Base-by-base conservation (phyloP, 2,888 invertebrate species). In the Lypha dubia region DNA sequence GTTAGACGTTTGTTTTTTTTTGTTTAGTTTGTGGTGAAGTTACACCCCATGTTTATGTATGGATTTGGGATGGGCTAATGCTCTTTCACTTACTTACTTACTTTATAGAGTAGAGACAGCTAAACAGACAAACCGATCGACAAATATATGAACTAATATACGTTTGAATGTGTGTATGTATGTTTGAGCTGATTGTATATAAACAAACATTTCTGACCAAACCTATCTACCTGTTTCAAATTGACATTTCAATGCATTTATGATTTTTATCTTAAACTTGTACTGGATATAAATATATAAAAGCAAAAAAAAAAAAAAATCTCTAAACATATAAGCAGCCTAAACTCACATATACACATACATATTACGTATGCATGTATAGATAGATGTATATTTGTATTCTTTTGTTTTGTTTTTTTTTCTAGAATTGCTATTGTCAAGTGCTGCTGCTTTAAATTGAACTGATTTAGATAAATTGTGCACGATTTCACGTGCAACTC, bases 221-320 rank as follows among this genome's bases (percentile, higher is more conserved):
- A 79, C 85, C 85, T 85, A 85, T 85, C 79, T 85, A 85, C 82
- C 85, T 83, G 85, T 73, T 82, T 73, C 44, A 85, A 75, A 85
- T 89, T 90, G 90, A 90, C 90, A 90, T 90, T 90, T 90, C 90
- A 90, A 90, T 90, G 90, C 90, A 90, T 90, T 90, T 90, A 89
- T 90, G 90, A 90, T 90, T 89, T 88, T 89, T 88, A 90, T 90
- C 90, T 89, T 71, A 53, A 71, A 79, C 75, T 83, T 81, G 82
- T 79, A 84, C 46, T 81, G 63, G 68, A 70, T 68, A 67, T 71
- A 71, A 75, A 79, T 46, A n/a, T n/a, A n/a, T n/a, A n/a, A n/a
- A n/a, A n/a, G n/a, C n/a, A n/a, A n/a, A n/a, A n/a, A n/a, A 28
- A 28, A 28, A 28, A 49, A 44, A 60, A 67, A 46, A 68, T 70